A percentile compares a stretch with the other conserved stretches of the same genome.
Evolutionary conservation across 1,140 invertebrate species (phyloP).

Genomic region (Drosophila lacteicornis): DNA sequence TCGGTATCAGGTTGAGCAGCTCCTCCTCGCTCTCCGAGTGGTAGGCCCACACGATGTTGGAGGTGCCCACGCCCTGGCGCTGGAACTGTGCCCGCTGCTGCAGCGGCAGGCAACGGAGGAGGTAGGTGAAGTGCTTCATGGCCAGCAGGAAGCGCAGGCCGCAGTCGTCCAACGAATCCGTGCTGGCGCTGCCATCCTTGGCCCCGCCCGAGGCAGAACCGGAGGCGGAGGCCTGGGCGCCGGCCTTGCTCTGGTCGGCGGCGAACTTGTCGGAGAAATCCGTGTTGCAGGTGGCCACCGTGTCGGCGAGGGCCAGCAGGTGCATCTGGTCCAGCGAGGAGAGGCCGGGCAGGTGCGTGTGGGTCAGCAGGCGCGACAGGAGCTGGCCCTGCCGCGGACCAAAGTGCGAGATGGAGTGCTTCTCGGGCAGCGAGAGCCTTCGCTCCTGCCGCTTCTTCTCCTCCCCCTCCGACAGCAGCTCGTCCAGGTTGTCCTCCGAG

Average conservation of each 20-base stretch:
- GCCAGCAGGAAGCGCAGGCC: constrained; percentile 97
- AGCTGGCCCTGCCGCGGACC: constrained; percentile 91
- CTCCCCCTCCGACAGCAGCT: constrained; percentile 89
- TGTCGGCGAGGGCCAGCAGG: constrained; percentile 97
- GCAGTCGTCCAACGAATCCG: constrained; percentile 98
- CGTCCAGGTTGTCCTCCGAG: constrained; percentile 93
- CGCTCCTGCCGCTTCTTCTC: constrained; percentile 87
- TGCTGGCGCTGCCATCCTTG: constrained; percentile 88
- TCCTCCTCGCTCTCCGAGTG: constrained; percentile 99
- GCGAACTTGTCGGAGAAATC: constrained; percentile 94
- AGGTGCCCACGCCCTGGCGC: constrained; percentile 94
- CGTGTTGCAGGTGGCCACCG: constrained; percentile 96
- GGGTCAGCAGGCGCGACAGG: constrained; percentile 95
- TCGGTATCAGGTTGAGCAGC: constrained; percentile 95
- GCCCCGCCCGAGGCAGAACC: constrained; percentile 85
- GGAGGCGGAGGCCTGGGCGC: constrained; percentile 84
- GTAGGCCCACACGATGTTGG: constrained; percentile 99
- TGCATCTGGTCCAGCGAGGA: constrained; percentile 99
- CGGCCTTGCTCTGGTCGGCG: constrained; percentile 89
- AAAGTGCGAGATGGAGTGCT: constrained; percentile 92
- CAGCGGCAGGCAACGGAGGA: constrained; percentile 95
- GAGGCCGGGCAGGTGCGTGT: constrained; percentile 97
- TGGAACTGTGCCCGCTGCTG: constrained; percentile 94
- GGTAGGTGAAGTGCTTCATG: constrained; percentile 98
- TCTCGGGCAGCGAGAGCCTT: constrained; percentile 88